phyloP scores from a whole-genome alignment of 2,113 vertebrate genomes.

The Phasianus colchicus region DNA sequence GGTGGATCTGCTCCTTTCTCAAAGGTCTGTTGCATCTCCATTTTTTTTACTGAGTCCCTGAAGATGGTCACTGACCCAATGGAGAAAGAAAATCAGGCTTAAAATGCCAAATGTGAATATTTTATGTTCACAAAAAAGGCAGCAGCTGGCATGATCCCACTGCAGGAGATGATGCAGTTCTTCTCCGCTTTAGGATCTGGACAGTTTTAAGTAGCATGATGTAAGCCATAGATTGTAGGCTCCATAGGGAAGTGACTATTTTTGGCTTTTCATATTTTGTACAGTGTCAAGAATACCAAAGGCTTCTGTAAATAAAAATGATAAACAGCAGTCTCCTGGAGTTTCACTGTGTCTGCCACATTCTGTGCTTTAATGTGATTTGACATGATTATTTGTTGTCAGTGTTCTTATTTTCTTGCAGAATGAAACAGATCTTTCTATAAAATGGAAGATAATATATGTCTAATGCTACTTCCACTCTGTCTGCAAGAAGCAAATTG shows the following conservation, averaged over 20 bases:
- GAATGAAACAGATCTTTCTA: constrained; percentile 18
- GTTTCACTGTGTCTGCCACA: not conserved
- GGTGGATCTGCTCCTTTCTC: not conserved
- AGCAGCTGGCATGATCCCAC: not conserved
- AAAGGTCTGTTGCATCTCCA: not conserved
- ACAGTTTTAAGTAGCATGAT: not conserved
- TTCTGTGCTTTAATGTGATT: constrained; percentile 21
- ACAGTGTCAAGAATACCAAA: constrained; percentile 8
- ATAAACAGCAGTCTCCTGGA: constrained; percentile 12
- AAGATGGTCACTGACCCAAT: not conserved
- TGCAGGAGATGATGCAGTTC: not conserved
- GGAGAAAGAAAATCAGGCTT: constrained; percentile 15
- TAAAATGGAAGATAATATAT: not conserved
- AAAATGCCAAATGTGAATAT: not conserved
- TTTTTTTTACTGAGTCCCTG: not conserved
- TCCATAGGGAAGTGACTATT: not conserved
- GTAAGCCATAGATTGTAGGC: not conserved
- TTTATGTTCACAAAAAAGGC: not conserved
- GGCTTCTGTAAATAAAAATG: constrained; percentile 31
- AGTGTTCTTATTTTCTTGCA: constrained; percentile 22
- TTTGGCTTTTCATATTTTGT: not conserved
- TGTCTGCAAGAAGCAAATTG: not conserved
- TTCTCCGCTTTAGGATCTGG: not conserved
- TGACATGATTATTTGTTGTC: constrained; percentile 9
- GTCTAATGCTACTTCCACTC: not conserved